Conservation (phyloP, 2,113 vertebrate species). For the Lanius ludovicianus region DNA sequence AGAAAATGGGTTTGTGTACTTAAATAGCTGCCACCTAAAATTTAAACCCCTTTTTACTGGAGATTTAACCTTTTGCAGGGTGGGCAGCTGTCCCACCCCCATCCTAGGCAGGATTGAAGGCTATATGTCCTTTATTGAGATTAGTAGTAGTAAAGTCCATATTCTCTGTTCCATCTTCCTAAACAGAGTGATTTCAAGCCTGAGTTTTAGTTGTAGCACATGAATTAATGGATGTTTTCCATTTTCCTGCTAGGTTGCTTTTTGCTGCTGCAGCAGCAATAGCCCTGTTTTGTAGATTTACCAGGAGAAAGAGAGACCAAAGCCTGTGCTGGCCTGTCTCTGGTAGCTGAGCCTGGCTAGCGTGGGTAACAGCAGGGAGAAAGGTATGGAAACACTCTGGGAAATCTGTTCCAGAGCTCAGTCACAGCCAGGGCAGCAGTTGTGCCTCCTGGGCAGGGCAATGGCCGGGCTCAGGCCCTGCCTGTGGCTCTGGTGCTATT, state of each 20-base stretch:
- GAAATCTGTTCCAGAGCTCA: neutral
- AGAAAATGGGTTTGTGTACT: neutral
- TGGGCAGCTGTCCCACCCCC: neutral
- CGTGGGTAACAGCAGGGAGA: neutral
- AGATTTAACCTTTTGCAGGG: neutral
- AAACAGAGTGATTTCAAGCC: neutral
- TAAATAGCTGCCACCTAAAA: neutral
- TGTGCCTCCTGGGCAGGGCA: neutral
- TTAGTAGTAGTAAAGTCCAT: neutral
- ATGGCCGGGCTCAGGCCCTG: neutral
- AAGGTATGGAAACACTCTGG: neutral
- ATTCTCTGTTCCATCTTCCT: neutral
- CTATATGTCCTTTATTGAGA: neutral
- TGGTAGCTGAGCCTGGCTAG: neutral
- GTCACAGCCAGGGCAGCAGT: neutral
- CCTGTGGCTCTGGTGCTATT: rapidly evolving
- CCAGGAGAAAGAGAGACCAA: neutral
- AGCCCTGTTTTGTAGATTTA: neutral
- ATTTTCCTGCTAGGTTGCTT: neutral
- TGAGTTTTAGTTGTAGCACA: neutral
- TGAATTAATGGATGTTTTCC: neutral
- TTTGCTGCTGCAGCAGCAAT: neutral
- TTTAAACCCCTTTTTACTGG: neutral
- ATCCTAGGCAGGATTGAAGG: neutral
- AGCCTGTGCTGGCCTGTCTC: neutral